A percentile compares a stretch with the other conserved stretches of the same genome.
These are phyloP conservation scores for Sebastes flavidus DNA, from an alignment of 2,797 vertebrate genomes.

Conservation along the genomic window DNA sequence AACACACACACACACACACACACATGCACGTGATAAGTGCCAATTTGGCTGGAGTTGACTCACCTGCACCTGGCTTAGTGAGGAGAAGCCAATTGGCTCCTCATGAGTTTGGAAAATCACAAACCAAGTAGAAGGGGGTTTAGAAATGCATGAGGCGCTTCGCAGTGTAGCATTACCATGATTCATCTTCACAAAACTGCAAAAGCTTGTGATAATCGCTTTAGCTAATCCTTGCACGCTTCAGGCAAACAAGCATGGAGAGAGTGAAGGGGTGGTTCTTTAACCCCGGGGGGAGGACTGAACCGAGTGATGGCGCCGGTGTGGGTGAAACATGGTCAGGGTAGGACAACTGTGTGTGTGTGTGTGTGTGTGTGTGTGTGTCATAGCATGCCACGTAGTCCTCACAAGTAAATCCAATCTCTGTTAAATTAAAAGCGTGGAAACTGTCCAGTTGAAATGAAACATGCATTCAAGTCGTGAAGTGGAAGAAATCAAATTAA, in stretches of 20 bases:
- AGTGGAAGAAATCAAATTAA: background rate
- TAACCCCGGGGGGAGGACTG: conserved; percentile 43
- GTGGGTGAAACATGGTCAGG: conserved; percentile 51
- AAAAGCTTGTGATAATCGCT: conserved; percentile 85
- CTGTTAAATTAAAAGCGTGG: conserved; percentile 23
- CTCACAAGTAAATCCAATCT: conserved; percentile 25
- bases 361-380: background rate
- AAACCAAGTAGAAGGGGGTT: conserved; percentile 69
- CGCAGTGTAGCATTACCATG: conserved; percentile 76
- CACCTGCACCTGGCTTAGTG: conserved; percentile 71
- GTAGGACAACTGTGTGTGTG: conserved; percentile 2
- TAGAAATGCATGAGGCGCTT: conserved; percentile 72
- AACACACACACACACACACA: background rate
- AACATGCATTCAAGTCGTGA: background rate
- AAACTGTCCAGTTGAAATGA: conserved; percentile 3
- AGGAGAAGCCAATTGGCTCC: conserved; percentile 72
- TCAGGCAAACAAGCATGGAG: conserved; percentile 72
- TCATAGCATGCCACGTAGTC: conserved; percentile 11
- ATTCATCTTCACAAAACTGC: conserved; percentile 82
- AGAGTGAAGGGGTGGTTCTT: conserved; percentile 70
- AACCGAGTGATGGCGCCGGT: conserved; percentile 36
- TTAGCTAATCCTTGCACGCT: conserved; percentile 82
- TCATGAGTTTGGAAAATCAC: conserved; percentile 62
- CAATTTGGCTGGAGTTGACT: conserved; percentile 70
- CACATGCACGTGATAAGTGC: conserved; percentile 32